A percentile compares a stretch with the other conserved stretches of the same genome.
phyloP scores from a whole-genome alignment of 64 coral and sea anemone genomes.

The Porites australiensis region DNA sequence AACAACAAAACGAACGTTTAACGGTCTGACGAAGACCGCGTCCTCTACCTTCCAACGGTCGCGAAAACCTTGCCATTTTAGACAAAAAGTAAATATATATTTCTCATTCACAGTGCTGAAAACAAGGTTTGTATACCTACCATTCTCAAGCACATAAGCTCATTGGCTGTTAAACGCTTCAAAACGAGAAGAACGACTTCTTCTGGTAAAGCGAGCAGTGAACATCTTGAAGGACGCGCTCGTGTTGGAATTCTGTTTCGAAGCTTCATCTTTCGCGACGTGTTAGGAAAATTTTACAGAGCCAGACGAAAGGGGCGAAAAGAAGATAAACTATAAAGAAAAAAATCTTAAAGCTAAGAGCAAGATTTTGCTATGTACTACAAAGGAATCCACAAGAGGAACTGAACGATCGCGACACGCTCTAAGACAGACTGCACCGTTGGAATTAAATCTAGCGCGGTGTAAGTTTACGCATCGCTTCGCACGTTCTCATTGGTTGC shows the following conservation, averaged over 20 bases:
- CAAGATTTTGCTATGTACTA: background rate
- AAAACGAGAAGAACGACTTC: slow-evolving; percentile 83
- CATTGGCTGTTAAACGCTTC: slow-evolving; percentile 78
- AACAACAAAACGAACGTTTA: slow-evolving; percentile 38
- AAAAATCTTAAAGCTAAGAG: background rate
- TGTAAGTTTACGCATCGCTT: slow-evolving; percentile 25
- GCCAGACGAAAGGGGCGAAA: background rate
- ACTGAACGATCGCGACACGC: background rate
- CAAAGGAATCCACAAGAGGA: background rate
- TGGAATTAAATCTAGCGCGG: slow-evolving; percentile 50
- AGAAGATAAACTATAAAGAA: background rate
- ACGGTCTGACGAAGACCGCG: background rate
- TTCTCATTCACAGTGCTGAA: background rate
- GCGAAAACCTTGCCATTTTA: background rate
- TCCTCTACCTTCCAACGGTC: slow-evolving; percentile 60
- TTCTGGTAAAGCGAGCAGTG: slow-evolving; percentile 77
- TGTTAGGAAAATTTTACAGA: background rate
- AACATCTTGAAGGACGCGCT: slow-evolving; percentile 24
- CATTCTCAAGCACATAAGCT: slow-evolving; percentile 78
- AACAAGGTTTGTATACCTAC: slow-evolving; percentile 30
- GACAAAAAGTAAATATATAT: background rate
- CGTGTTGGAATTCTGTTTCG: slow-evolving; percentile 54
- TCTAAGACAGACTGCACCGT: slow-evolving; percentile 18
- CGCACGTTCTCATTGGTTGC: slow-evolving; percentile 63
- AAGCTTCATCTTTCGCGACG: slow-evolving; percentile 52